A percentile compares a stretch with the other conserved stretches of the same genome.
phyloP scores from a whole-genome alignment of 2,113 vertebrate species.

The Cyanocitta stelleri region DNA sequence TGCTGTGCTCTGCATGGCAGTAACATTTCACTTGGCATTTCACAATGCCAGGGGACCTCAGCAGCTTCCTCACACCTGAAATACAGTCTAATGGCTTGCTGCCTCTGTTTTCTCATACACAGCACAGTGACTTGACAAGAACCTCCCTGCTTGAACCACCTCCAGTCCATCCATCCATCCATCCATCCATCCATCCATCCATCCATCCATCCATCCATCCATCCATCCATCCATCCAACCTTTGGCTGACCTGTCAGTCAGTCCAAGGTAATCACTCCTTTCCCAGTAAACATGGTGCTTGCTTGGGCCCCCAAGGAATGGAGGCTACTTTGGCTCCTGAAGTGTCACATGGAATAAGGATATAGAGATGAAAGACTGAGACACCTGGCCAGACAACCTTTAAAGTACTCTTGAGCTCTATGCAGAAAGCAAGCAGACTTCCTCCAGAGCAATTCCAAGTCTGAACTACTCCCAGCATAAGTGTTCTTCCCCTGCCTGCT shows the following conservation, averaged over 20 bases:
- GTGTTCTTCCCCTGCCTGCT: not conserved
- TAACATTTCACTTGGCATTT: constrained; percentile 26
- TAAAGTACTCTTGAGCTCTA: not conserved
- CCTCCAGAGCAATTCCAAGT: constrained; percentile 24
- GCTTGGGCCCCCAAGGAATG: not conserved
- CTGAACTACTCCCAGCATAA: constrained; percentile 4
- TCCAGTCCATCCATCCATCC: not conserved
- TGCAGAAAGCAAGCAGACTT: not conserved
- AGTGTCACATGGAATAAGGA: not conserved
- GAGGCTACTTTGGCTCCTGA: not conserved
- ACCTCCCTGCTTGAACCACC: not conserved
- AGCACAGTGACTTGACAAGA: not conserved
- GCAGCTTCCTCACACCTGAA: constrained; percentile 2
- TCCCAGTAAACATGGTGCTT: not conserved
- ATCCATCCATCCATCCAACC: not conserved
- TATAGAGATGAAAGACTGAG: not conserved
- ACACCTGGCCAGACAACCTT: not conserved
- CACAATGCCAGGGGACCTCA: not conserved
- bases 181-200: not conserved
- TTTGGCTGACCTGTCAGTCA: not conserved
- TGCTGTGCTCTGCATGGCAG: not conserved
- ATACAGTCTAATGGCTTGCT: not conserved
- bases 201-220: not conserved
- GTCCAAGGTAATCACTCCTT: constrained; percentile 8
- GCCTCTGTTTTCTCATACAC: not conserved